These are phyloP conservation scores for Callimorpha dominula DNA, from an alignment of 2,888 invertebrate species.

Conservation along the genomic window DNA sequence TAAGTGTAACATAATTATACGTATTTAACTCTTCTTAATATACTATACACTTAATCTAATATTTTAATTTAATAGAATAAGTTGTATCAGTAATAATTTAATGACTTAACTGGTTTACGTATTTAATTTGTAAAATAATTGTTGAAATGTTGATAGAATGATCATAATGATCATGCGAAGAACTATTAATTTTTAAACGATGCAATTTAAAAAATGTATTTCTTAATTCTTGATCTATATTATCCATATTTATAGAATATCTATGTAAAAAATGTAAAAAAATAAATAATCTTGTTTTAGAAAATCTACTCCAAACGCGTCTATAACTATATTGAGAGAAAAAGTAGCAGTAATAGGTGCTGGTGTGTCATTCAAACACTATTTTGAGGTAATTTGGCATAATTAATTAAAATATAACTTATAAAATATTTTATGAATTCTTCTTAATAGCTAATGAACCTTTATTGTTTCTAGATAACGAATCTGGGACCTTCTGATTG, in stretches of 20 bases:
- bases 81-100: too few species aligned
- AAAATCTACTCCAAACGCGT: constrained; percentile 68
- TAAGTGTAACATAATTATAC: too few species aligned
- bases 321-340: constrained; percentile 70
- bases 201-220: too few species aligned
- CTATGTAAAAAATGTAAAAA: not conserved
- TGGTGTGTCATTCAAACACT: constrained; percentile 67
- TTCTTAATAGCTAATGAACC: not conserved
- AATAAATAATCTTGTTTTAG: constrained; percentile 58
- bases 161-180: too few species aligned
- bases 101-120: too few species aligned
- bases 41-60: too few species aligned
- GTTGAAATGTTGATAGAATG: too few species aligned
- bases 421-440: not conserved
- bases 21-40: too few species aligned
- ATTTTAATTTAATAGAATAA: too few species aligned
- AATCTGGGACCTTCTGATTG: constrained; percentile 79
- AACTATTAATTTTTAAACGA: too few species aligned
- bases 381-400: constrained; percentile 66
- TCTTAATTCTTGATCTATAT: too few species aligned
- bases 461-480: constrained; percentile 62
- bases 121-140: too few species aligned
- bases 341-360: constrained; percentile 55
- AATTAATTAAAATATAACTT: not conserved
- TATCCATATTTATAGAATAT: not conserved